Base-by-base conservation (phyloP, 2,113 vertebrate species). In the Percopsis transmontana region DNA sequence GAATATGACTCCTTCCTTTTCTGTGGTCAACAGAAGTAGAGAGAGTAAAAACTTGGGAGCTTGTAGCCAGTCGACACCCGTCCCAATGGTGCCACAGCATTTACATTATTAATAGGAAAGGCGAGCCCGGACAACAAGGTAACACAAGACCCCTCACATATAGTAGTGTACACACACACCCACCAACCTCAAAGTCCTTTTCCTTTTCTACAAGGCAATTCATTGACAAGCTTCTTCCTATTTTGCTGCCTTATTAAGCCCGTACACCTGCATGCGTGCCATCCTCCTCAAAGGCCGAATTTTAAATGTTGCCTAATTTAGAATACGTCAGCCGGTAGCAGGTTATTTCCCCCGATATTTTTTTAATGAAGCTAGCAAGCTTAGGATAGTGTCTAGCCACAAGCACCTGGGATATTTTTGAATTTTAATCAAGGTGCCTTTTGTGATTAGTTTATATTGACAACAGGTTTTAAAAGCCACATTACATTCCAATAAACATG, bases 81-180 rank as follows among this genome's bases (percentile, higher is more conserved):
- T 68, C 18, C 72, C 56, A 65, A 42, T n/a, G 24, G 54, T 68
- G 61, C 59, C 45, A 47, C 72, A 55, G 16, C 5, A 14, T 53
- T 63, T 85, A 14, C 47, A 89, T 89, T 83, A 81, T 90, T 87
- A 53, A 90, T 82, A 65, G 74, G 50, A 33, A 72, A 60, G 56
- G 42, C 2, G 54, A 83, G 74, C 50, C 53, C 59, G 62, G 24
- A 64, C 62, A 66, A 54, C 42, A 62, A 53, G 66, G 84, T 77
- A 88, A 90, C 72, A 70, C 57, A 73, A 81, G 68, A 70, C 70
- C 57, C 52, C 55, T 64, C 56, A 40, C 33, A 62, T n/a, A 13
- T n/a, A 61, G 0, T 19, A 5, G 3, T 16, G 51, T 54, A 55
- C 27, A 62, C 48, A 50, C 39, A 61, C 19, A 65, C 27, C 58